Percentiles rank a stretch among this genome's conserved stretches.
phyloP scores from a whole-genome alignment of 2,888 invertebrate species.

The Rhaphigaster nebulosa region DNA sequence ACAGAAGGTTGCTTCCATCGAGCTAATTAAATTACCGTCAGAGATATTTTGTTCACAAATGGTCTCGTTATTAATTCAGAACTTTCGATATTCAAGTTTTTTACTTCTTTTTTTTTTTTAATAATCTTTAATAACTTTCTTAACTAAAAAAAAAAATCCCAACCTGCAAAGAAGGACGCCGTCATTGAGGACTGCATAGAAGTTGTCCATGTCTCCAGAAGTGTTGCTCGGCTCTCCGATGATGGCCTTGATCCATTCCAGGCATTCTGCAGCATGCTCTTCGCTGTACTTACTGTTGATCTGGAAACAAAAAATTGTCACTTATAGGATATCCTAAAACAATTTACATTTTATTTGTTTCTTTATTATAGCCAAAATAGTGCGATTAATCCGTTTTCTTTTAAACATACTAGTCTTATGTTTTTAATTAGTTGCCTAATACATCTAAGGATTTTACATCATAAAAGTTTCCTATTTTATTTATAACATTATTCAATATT shows the following conservation, averaged over 20 bases:
- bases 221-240: constrained; percentile 88
- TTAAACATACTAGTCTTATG: no score
- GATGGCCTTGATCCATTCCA: constrained; percentile 92
- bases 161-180: constrained; percentile 93
- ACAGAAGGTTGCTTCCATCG: background rate
- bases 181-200: constrained; percentile 91
- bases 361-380: no score
- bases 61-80: background rate
- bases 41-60: background rate
- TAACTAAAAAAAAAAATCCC: constrained; percentile 67
- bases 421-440: no score
- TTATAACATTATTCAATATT: no score
- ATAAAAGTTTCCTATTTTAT: no score
- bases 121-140: background rate
- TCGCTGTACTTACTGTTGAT: constrained; percentile 98
- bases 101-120: no score
- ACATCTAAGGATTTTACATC: no score
- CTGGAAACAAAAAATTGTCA: constrained; percentile 74
- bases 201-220: constrained; percentile 93
- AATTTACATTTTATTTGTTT: background rate
- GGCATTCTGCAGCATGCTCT: constrained; percentile 90
- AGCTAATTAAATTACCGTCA: background rate
- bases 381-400: no score
- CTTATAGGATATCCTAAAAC: background rate
- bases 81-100: background rate